Evolutionary conservation across 2,888 invertebrate genomes (phyloP), one percentile per base, ranked within the genome.

Genomic region (Yponomeuta cagnagella): DNA sequence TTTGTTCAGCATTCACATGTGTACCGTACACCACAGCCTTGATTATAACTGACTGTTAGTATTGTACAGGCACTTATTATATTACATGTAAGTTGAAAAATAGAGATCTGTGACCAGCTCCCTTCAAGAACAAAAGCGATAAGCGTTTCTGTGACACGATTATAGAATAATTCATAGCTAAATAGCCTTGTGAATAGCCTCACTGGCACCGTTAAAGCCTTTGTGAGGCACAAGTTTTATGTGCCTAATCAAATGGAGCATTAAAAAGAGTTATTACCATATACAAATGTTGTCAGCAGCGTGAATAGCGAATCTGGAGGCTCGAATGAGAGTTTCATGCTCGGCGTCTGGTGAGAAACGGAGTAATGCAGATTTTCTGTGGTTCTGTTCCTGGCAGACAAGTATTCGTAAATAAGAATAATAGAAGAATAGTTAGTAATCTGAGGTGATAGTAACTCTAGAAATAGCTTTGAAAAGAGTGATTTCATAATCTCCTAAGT

Each of bases 231-330:
- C 30, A 48, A 33, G 64, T 68, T 67, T 68, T 80, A 80, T 82
- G 80, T 78, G 83, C 79, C 80, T 82, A 86, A 90, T 92, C 90
- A 90, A 89, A 90, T 88, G 82, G 82, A 80, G 79, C 88, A 91
- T 89, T 90, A 92, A 85, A 87, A 90, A 89, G 89, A 91, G 83
- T 86, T 86, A 92, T 91, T 82, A 81, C 86, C 82, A 79, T 86
- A 84, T 85, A 85, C 83, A 87, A 84, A 81, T 89, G 88, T 88
- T 89, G 88, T 88, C 89, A 86, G 78, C 77, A 86, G 78, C 77
- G 77, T 88, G 89, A 89, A 90, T 90, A 76, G 87, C 78, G 81
- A 85, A 85, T 85, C 80, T 81, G 77, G 76, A 80, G 81, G 79
- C 79, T 76, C 79, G 76, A 79, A 80, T 80, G 79, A 77, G 77